A percentile compares a stretch with the other conserved stretches of the same genome.
phyloP scores from a whole-genome alignment of 2,113 vertebrate species.

The Mastomys coucha region DNA sequence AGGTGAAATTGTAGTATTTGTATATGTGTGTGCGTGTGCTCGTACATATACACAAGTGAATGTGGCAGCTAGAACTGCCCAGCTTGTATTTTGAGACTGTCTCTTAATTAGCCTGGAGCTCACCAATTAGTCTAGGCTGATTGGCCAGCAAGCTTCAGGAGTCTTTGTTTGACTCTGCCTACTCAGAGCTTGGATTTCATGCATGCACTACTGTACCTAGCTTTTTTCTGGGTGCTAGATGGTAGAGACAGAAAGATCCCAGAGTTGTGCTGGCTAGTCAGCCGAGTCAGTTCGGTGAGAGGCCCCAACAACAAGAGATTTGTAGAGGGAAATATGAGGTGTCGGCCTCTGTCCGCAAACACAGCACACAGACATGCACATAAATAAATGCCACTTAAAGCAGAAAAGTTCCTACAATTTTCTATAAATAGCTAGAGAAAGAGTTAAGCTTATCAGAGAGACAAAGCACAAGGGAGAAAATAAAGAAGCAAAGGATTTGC shows the following conservation, averaged over 20 bases:
- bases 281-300: neutral
- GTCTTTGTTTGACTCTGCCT: neutral
- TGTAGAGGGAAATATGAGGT: neutral
- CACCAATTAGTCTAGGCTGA: neutral
- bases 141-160: neutral
- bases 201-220: too few relatives aligned
- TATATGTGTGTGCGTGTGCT: neutral
- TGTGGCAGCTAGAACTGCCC: neutral
- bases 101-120: neutral
- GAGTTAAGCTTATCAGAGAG: neutral
- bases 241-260: neutral
- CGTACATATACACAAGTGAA: neutral
- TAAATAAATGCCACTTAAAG: neutral
- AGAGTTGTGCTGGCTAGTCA: neutral
- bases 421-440: neutral
- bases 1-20: neutral
- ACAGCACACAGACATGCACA: neutral
- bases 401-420: neutral
- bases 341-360: neutral
- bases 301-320: neutral
- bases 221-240: neutral
- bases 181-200: neutral
- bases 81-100: neutral
- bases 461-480: neutral
- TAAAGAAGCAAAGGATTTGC: neutral